Evolutionary conservation across 2,888 invertebrate genomes (phyloP).

Genomic region (Erebia aethiops): DNA sequence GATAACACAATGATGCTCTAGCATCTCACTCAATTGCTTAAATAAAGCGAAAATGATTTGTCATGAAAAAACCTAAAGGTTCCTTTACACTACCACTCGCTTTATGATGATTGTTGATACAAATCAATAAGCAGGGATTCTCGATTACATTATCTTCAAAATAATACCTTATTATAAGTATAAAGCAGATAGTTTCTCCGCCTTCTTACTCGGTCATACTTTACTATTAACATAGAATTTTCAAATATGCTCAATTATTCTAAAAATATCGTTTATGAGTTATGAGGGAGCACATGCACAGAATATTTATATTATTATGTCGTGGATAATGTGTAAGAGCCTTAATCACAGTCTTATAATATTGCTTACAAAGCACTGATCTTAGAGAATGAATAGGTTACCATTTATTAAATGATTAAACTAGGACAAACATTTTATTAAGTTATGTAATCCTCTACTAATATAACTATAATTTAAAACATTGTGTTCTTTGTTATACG

Average conservation of each 20-base stretch:
- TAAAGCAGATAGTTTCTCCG: neutral
- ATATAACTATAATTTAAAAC: neutral
- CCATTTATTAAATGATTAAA: neutral
- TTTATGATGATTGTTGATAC: neutral
- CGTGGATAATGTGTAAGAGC: neutral
- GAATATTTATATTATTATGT: neutral
- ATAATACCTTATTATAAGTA: neutral
- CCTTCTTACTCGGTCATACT: neutral
- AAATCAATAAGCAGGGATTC: neutral
- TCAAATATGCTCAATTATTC: neutral
- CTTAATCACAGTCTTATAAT: neutral
- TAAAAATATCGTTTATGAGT: neutral
- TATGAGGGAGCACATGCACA: slow-evolving; percentile 1
- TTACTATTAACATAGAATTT: slow-evolving; percentile 1
- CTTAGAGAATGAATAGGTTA: neutral
- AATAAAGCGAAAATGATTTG: slow-evolving; percentile 1
- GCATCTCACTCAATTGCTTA: neutral
- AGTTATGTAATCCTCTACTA: too few relatives aligned
- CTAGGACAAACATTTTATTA: neutral
- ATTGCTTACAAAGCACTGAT: slow-evolving; percentile 4
- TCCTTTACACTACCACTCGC: neutral
- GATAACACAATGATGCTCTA: neutral
- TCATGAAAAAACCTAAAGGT: neutral
- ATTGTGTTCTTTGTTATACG: neutral
- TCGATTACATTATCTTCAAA: neutral